Percentiles rank a stretch among this genome's conserved stretches.
Conservation (phyloP, 1,140 invertebrate species). For the Dinothrombium tinctorium region DNA sequence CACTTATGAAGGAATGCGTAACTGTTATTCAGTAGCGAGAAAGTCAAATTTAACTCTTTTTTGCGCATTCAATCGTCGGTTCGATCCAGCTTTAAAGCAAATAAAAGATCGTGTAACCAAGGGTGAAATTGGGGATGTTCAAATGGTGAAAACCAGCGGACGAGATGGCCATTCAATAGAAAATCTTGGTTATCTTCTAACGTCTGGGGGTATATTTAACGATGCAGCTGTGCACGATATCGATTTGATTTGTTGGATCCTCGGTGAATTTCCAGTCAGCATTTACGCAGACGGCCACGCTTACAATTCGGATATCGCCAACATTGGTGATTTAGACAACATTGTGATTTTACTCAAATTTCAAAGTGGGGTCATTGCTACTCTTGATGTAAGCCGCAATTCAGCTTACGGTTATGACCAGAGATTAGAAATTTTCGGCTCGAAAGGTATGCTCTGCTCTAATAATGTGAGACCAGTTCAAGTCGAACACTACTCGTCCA, state of each 20-base stretch:
- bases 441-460: slow-evolving; percentile 30
- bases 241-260: slow-evolving; percentile 23
- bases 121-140: background rate
- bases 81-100: background rate
- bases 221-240: slow-evolving; percentile 47
- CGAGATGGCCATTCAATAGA: slow-evolving; percentile 11
- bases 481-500: slow-evolving; percentile 16
- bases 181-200: slow-evolving; percentile 33
- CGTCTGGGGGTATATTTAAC: slow-evolving; percentile 41
- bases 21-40: slow-evolving; percentile 33
- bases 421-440: slow-evolving; percentile 35
- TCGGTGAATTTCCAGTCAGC: slow-evolving; percentile 23
- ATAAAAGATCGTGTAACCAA: background rate
- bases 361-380: slow-evolving; percentile 33
- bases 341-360: slow-evolving; percentile 34
- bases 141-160: background rate
- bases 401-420: slow-evolving; percentile 42
- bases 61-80: slow-evolving; percentile 20
- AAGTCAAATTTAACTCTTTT: slow-evolving; percentile 28
- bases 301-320: slow-evolving; percentile 30
- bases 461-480: slow-evolving; percentile 28
- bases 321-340: slow-evolving; percentile 36
- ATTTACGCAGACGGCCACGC: slow-evolving; percentile 29
- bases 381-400: slow-evolving; percentile 36
- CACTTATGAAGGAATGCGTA: slow-evolving; percentile 24